Conservation (phyloP, 2,888 invertebrate genomes). For the Pegoplata infirma region DNA sequence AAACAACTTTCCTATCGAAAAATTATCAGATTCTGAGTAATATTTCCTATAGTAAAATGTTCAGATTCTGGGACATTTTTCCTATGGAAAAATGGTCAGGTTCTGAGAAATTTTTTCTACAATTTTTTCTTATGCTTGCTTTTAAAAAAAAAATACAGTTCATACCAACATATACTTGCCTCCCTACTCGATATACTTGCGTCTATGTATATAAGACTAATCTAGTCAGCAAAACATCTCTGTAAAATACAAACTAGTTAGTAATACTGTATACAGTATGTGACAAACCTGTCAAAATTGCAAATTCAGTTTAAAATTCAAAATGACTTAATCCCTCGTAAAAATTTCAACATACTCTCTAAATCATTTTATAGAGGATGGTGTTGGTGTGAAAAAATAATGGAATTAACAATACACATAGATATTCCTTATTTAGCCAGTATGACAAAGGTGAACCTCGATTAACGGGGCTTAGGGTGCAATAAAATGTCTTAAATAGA, state of each 20-base stretch:
- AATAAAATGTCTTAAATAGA: too few relatives aligned
- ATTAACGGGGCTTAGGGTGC: too few relatives aligned
- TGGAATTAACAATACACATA: not conserved
- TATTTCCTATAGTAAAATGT: too few relatives aligned
- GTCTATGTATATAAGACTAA: not conserved
- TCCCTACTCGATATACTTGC: not conserved
- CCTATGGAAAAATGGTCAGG: too few relatives aligned
- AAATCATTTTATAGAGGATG: not conserved
- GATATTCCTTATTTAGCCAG: too few relatives aligned
- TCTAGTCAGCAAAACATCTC: not conserved
- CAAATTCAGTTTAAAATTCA: slow-evolving; percentile 43
- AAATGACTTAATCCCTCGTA: slow-evolving; percentile 31
- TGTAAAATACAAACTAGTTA: not conserved
- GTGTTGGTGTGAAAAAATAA: not conserved
- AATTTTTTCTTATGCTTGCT: too few relatives aligned
- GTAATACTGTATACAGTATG: not conserved
- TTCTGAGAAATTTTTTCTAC: too few relatives aligned
- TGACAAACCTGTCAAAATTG: slow-evolving; percentile 28
- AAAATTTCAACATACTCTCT: slow-evolving; percentile 17
- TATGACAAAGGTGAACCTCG: too few relatives aligned
- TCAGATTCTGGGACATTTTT: too few relatives aligned
- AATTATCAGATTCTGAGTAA: too few relatives aligned
- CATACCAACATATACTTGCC: not conserved
- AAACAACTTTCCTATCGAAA: too few relatives aligned
- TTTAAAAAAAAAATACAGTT: too few relatives aligned